Conservation (phyloP, 2,113 vertebrate species). For the Aegithalos caudatus region DNA sequence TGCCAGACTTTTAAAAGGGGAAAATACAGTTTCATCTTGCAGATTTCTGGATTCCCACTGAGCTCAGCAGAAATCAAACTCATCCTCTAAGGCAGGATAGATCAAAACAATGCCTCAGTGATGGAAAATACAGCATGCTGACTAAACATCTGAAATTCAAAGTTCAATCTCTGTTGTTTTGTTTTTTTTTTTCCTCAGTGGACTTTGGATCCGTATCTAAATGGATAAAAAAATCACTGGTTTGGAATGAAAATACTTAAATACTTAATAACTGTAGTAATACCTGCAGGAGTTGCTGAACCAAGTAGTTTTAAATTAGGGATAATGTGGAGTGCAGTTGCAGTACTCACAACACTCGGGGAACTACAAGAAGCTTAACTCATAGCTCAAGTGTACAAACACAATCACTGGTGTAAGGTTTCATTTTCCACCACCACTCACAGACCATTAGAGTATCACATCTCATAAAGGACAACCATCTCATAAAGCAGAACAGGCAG, state of each 20-base stretch:
- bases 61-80: not conserved
- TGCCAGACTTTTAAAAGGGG: not conserved
- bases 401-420: not conserved
- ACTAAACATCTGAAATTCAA: constrained; percentile 37
- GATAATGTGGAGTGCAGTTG: not conserved
- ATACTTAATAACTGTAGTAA: not conserved
- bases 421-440: not conserved
- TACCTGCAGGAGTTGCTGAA: not conserved
- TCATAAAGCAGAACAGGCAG: not conserved
- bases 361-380: not conserved
- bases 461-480: not conserved
- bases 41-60: not conserved
- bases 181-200: not conserved
- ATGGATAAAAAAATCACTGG: not conserved
- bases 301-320: not conserved
- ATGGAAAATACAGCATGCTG: constrained; percentile 5
- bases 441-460: not conserved
- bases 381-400: not conserved
- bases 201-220: constrained; percentile 14
- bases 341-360: not conserved
- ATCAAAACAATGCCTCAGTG: not conserved
- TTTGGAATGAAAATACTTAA: not conserved
- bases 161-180: constrained; percentile 8
- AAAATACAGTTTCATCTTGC: not conserved
- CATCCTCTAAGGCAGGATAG: not conserved